phyloP scores from a whole-genome alignment of 2,797 vertebrate species.

The Ptychadena robeensis region DNA sequence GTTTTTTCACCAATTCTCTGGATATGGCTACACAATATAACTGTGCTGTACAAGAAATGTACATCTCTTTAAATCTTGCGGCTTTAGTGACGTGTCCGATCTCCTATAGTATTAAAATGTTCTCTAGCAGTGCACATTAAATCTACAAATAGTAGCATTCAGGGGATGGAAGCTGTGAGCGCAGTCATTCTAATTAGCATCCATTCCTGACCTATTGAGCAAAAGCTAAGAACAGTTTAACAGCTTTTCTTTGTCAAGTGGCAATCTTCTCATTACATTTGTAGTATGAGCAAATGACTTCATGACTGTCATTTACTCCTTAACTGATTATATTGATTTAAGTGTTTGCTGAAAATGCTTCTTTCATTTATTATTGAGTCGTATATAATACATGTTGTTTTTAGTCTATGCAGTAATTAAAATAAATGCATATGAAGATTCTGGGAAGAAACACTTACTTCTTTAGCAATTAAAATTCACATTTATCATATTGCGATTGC shows the following conservation, averaged over 20 bases:
- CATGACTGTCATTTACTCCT: not conserved
- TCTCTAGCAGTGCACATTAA: not conserved
- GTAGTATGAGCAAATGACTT: not conserved
- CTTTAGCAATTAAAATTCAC: not conserved
- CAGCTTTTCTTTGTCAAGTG: not conserved
- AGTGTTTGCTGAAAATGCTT: not conserved
- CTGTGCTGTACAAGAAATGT: not conserved
- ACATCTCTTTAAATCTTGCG: not conserved
- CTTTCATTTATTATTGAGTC: not conserved
- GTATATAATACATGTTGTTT: not conserved
- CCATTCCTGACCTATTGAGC: not conserved
- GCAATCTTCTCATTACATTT: not conserved
- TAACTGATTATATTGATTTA: constrained; percentile 3
- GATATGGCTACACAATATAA: not conserved
- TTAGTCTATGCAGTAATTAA: not conserved
- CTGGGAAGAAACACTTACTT: not conserved
- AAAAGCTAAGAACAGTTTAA: not conserved
- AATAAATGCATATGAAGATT: not conserved
- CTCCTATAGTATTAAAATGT: not conserved
- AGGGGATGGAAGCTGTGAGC: not conserved
- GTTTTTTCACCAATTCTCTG: no score
- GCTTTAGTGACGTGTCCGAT: not conserved
- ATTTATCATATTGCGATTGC: no score
- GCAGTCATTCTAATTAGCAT: not conserved
- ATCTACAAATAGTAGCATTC: not conserved